Conservation (phyloP, 2,888 invertebrate species). For the Brachylomia viminalis region DNA sequence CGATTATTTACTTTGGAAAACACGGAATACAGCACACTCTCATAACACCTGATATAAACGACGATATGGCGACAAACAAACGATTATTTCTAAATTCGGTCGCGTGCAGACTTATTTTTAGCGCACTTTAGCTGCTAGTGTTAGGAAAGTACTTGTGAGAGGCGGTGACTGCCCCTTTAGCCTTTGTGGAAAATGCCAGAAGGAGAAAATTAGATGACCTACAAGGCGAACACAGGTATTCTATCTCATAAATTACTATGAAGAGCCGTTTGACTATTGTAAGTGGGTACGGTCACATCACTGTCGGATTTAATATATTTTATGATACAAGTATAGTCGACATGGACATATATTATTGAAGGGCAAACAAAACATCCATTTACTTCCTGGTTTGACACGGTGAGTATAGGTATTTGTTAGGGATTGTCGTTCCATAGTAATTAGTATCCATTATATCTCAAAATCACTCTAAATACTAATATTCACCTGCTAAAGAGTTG, state of each 20-base stretch:
- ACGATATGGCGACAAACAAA: no score
- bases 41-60: no score
- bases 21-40: no score
- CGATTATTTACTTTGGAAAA: no score
- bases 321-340: no score
- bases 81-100: no score
- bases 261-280: neutral
- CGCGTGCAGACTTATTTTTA: no score
- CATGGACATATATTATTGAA: neutral
- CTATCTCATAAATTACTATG: neutral
- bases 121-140: no score
- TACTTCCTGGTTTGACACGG: neutral
- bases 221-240: neutral
- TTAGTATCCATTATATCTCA: neutral
- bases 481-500: slow-evolving; percentile 94
- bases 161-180: neutral
- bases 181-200: neutral
- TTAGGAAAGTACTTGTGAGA: no score
- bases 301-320: no score
- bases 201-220: neutral
- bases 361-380: neutral
- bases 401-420: neutral
- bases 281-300: no score
- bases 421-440: neutral
- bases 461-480: no score